Evolutionary conservation across 2,797 vertebrate genomes (phyloP).

Genomic region (Peromyscus eremicus): DNA sequence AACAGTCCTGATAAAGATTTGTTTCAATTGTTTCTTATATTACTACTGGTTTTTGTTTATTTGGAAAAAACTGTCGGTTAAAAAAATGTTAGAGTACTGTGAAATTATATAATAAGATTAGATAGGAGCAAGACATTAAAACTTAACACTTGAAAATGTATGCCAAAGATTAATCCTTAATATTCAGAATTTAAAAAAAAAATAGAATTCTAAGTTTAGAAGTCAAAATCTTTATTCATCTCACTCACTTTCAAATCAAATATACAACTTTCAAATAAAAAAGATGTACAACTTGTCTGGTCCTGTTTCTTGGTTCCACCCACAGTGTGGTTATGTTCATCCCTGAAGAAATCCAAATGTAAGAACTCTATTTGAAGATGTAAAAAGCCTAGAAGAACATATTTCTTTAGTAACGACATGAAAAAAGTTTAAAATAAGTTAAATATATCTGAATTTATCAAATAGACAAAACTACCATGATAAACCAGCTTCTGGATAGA

Average conservation of each 20-base stretch:
- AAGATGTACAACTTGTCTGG: neutral
- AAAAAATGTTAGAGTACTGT: constrained; percentile 57
- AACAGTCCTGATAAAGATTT: neutral
- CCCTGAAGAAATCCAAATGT: neutral
- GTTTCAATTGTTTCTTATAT: neutral
- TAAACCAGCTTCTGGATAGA: neutral
- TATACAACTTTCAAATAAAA: neutral
- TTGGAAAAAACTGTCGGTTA: constrained; percentile 35
- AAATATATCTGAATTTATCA: neutral
- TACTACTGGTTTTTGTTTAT: constrained; percentile 34
- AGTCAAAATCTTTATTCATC: constrained; percentile 14
- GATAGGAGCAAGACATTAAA: constrained; percentile 19
- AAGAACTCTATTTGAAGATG: neutral
- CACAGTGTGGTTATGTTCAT: neutral
- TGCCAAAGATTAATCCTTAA: neutral
- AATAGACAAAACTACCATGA: neutral
- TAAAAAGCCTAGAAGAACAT: neutral
- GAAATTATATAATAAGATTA: constrained; percentile 19
- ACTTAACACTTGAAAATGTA: neutral
- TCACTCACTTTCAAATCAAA: neutral
- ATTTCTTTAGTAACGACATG: neutral
- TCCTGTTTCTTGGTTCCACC: neutral
- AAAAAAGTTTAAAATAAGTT: neutral
- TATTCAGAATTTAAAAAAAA: neutral
- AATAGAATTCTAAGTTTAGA: neutral